Evolutionary conservation across 2,888 invertebrate genomes (phyloP).

Genomic region (Acanthacorydalis orientalis): DNA sequence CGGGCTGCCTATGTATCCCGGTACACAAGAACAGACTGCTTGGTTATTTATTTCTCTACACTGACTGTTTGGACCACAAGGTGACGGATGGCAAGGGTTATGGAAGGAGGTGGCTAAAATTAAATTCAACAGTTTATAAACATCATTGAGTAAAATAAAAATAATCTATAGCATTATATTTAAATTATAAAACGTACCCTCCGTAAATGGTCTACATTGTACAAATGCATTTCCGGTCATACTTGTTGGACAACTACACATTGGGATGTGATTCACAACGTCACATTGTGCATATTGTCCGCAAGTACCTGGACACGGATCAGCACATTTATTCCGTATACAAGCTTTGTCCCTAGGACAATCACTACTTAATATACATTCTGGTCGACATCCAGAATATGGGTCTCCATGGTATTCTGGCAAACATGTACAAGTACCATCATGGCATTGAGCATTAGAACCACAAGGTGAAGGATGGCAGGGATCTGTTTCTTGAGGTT

Average conservation of each 20-base stretch:
- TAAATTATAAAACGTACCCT: slow-evolving; percentile 35
- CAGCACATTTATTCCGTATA: slow-evolving; percentile 59
- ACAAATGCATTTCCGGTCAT: slow-evolving; percentile 56
- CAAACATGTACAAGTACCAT: slow-evolving; percentile 58
- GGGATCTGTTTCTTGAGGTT: slow-evolving; percentile 28
- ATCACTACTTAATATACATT: slow-evolving; percentile 64
- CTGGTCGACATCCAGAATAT: slow-evolving; percentile 58
- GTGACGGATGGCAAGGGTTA: slow-evolving; percentile 33
- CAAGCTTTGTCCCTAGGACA: slow-evolving; percentile 64
- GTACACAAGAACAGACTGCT: slow-evolving; percentile 30
- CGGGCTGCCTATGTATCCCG: slow-evolving; percentile 30
- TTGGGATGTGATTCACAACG: slow-evolving; percentile 54
- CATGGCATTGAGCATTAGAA: slow-evolving; percentile 52
- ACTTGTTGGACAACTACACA: slow-evolving; percentile 37
- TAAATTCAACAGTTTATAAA: slow-evolving; percentile 9
- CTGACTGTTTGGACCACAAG: slow-evolving; percentile 31
- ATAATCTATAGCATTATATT: too few species aligned
- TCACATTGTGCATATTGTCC: slow-evolving; percentile 61
- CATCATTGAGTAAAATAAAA: not conserved
- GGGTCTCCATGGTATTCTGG: slow-evolving; percentile 67
- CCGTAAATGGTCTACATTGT: slow-evolving; percentile 34
- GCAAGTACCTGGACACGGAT: slow-evolving; percentile 73
- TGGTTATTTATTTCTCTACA: slow-evolving; percentile 29
- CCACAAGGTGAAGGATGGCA: slow-evolving; percentile 60
- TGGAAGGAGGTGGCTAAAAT: slow-evolving; percentile 22